Conservation (phyloP, 2,888 invertebrate genomes). For the Ephialtes manifestator region DNA sequence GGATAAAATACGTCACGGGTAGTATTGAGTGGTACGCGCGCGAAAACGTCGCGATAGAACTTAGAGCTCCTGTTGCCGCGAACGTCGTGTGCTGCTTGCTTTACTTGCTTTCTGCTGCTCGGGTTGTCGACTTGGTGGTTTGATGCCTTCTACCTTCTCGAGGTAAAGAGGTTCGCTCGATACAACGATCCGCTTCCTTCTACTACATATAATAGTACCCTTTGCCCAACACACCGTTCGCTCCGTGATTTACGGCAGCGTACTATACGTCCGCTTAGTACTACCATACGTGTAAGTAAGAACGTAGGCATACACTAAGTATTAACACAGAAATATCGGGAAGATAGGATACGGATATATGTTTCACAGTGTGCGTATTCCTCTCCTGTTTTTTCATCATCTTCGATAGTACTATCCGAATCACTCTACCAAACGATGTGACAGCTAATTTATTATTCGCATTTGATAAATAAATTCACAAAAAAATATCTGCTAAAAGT, state of each 20-base stretch:
- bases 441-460: background rate
- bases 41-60: background rate
- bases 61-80: constrained; percentile 10
- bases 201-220: constrained; percentile 10
- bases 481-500: background rate
- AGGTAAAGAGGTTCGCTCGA: constrained; percentile 16
- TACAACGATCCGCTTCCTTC: constrained; percentile 23
- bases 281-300: background rate
- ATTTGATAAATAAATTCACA: background rate
- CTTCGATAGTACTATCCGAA: background rate
- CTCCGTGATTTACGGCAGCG: constrained; percentile 54
- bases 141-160: background rate
- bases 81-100: background rate
- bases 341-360: background rate
- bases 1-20: constrained; percentile 58
- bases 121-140: constrained; percentile 24
- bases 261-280: no score
- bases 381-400: background rate
- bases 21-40: constrained; percentile 20
- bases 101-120: no score
- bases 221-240: constrained; percentile 29
- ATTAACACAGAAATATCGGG: background rate
- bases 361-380: background rate
- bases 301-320: constrained; percentile 13
- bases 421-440: no score